Base-by-base conservation (phyloP, 2,797 vertebrate genomes). In the Leptoclinus maculatus region DNA sequence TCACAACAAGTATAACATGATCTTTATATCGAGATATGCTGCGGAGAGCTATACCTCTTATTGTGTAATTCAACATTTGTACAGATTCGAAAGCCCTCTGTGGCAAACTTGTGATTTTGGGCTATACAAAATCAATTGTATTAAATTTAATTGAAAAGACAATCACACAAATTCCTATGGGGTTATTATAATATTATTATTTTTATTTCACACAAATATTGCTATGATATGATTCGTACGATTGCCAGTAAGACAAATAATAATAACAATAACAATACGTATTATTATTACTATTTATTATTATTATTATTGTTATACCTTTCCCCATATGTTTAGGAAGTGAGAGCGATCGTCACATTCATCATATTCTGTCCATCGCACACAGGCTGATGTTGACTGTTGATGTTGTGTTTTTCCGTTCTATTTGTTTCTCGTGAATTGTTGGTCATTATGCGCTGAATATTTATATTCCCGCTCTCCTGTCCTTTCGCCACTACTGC, bases 401-500 rank as follows among this genome's bases (percentile, higher is more conserved):
- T 21, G 32, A 11, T 12, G 3, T 38, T 38, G 36, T 2, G 10
- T 8, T 7, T 21, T 27, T 21, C 56, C 9, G 5, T 23, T 43
- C 36, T 7, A 5, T 43, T 43, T 49, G 21, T 27, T 14, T 0
- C 8, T n/a, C 1, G 6, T 59, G 1, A 25, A 2, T 14, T 3
- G 0, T 47, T n/a, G 23, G 0, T 27, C 8, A 6, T 0, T 10
- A n/a, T 45, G 36, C 74, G 62, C 74, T 84, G 89, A 41, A 89
- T 92, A 92, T 91, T 93, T 25, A 92, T 89, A 7, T 90, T 84
- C 34, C 85, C 87, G 80, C 76, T 86, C n/a, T 87, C 27, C 29
- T 25, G 63, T 88, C 53, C 60, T 91, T 89, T 93, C 88, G 87
- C 78, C 69, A 85, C 85, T 89, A 94, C 94, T 93, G 92, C 94